A percentile compares a stretch with the other conserved stretches of the same genome.
phyloP scores from a whole-genome alignment of 2,888 invertebrate species.

The Cephus nigrinus region DNA sequence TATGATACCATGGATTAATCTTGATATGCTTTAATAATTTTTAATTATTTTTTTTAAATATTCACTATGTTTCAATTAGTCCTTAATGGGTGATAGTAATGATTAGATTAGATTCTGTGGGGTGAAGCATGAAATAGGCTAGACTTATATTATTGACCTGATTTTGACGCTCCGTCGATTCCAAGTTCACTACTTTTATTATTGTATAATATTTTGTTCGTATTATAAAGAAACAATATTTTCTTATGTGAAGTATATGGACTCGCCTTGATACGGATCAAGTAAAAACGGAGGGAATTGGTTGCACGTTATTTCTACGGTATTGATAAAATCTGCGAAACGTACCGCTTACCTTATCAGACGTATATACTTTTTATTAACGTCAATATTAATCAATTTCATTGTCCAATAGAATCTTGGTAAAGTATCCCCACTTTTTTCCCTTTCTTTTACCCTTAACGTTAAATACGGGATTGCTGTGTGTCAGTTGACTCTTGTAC shows the following conservation, averaged over 20 bases:
- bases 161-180: neutral
- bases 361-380: neutral
- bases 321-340: neutral
- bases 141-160: neutral
- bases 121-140: neutral
- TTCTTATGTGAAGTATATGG: neutral
- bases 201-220: neutral
- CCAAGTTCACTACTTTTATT: neutral
- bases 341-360: neutral
- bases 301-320: neutral
- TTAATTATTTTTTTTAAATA: neutral
- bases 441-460: neutral
- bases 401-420: neutral
- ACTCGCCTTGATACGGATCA: neutral
- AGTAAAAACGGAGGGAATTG: neutral
- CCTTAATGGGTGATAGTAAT: neutral
- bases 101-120: neutral
- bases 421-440: neutral
- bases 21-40: neutral
- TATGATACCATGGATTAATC: neutral
- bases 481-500: neutral
- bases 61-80: neutral
- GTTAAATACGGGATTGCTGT: neutral
- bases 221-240: neutral
- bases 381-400: neutral